phyloP scores from a whole-genome alignment of 2,888 invertebrate genomes.

The Stenichneumon culpator region DNA sequence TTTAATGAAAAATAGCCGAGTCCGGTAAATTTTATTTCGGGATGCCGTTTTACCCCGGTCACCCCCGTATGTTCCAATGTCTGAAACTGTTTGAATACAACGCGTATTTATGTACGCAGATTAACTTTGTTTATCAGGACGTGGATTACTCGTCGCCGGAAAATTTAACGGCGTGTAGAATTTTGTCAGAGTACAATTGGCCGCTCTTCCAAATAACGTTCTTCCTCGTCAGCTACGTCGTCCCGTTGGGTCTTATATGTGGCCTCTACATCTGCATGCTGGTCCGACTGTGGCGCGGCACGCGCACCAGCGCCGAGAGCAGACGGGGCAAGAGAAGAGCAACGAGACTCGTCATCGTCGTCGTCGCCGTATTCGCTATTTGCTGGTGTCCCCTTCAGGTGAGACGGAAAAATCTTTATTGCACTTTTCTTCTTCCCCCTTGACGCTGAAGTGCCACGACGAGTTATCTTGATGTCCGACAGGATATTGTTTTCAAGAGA shows the following conservation, averaged over 20 bases:
- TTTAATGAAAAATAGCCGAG: no score
- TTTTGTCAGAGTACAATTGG: constrained; percentile 83
- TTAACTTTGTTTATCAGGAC: constrained; percentile 74
- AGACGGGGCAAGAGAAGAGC: constrained; percentile 95
- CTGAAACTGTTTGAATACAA: constrained; percentile 13
- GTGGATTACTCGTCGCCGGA: constrained; percentile 67
- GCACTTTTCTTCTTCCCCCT: no score
- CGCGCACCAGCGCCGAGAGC: constrained; percentile 92
- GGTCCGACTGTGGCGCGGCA: constrained; percentile 94
- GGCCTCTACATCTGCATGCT: constrained; percentile 96
- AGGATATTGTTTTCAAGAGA: not conserved
- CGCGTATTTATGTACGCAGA: constrained; percentile 13
- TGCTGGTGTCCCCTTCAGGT: constrained; percentile 98
- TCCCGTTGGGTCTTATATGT: constrained; percentile 94
- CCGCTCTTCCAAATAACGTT: constrained; percentile 92
- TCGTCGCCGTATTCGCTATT: constrained; percentile 96
- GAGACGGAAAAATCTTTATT: constrained; percentile 74
- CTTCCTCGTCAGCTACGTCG: constrained; percentile 94
- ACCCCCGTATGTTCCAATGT: not conserved
- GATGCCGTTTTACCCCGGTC: no score
- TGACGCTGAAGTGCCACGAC: not conserved
- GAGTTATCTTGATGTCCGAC: not conserved
- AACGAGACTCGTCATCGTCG: constrained; percentile 96
- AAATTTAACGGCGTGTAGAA: constrained; percentile 79
- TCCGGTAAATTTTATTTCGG: no score